Evolutionary conservation across 2,113 vertebrate species (phyloP).

Genomic region (Rhinolophus ferrumequinum): DNA sequence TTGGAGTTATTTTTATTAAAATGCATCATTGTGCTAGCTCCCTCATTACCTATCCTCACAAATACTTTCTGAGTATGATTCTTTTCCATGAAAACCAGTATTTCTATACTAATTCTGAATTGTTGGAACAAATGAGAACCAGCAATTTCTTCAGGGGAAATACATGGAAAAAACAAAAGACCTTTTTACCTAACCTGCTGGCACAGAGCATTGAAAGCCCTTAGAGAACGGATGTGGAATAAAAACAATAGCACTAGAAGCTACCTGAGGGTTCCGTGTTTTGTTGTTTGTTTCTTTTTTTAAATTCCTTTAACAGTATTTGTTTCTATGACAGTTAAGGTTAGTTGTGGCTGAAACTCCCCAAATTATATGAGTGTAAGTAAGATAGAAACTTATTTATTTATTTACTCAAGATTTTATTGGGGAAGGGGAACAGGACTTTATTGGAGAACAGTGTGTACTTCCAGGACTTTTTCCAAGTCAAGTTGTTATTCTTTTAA

Average conservation of each 20-base stretch:
- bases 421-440: too few relatives aligned
- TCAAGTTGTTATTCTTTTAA: too few relatives aligned
- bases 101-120: not conserved
- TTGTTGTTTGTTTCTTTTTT: too few relatives aligned
- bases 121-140: conserved; percentile 9
- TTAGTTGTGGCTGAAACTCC: not conserved
- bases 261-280: not conserved
- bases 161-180: not conserved
- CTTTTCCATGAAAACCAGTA: not conserved
- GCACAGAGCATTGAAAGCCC: not conserved
- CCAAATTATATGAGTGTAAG: not conserved
- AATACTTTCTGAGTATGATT: not conserved
- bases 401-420: too few relatives aligned
- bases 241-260: not conserved
- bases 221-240: not conserved
- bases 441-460: too few relatives aligned
- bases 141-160: conserved; percentile 33
- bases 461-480: too few relatives aligned
- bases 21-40: not conserved
- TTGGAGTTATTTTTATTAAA: conserved; percentile 50
- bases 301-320: not conserved
- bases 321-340: not conserved
- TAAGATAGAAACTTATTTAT: not conserved
- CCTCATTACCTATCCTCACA: not conserved
- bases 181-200: not conserved